phyloP scores from a whole-genome alignment of 2,888 invertebrate genomes.

The Noctua fimbriata region DNA sequence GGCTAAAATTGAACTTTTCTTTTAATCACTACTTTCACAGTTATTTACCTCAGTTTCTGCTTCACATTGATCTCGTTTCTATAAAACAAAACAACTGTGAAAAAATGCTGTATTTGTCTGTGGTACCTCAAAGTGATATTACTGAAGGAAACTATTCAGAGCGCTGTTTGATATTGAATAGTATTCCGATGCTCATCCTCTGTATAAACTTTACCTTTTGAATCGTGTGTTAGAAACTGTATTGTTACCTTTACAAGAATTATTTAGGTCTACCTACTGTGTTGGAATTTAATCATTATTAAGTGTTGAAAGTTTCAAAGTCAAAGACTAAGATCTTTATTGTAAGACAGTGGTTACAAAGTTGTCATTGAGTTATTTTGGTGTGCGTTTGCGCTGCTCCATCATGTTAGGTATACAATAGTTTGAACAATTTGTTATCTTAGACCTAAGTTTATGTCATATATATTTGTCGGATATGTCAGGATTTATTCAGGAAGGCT shows the following conservation, averaged over 20 bases:
- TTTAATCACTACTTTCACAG: neutral
- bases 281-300: neutral
- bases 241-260: neutral
- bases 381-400: too few relatives aligned
- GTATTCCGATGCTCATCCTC: neutral
- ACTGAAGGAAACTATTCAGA: neutral
- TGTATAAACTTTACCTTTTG: neutral
- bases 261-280: neutral
- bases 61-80: neutral
- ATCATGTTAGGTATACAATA: too few relatives aligned
- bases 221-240: neutral
- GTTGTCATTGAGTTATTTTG: too few relatives aligned
- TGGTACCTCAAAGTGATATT: neutral
- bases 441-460: too few relatives aligned
- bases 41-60: neutral
- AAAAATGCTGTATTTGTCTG: neutral
- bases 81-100: neutral
- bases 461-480: too few relatives aligned
- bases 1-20: too few relatives aligned
- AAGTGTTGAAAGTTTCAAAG: neutral
- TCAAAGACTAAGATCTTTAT: too few relatives aligned
- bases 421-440: too few relatives aligned
- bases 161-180: neutral
- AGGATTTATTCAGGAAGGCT: too few relatives aligned
- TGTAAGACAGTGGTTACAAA: too few relatives aligned